Evolutionary conservation across 2,113 vertebrate species (phyloP).

Genomic region (Etheostoma spectabile): DNA sequence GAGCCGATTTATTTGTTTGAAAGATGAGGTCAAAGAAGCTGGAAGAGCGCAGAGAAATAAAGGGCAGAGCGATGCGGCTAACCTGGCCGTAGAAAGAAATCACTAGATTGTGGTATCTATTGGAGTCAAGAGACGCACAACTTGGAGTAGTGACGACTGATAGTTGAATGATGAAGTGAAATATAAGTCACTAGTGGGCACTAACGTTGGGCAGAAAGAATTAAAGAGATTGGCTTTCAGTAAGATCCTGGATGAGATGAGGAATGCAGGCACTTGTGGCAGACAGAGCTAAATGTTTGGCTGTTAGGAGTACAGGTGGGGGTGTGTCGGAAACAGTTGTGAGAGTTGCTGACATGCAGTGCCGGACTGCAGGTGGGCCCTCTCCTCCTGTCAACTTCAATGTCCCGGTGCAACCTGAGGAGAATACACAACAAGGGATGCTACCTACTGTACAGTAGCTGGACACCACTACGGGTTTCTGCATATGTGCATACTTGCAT

Average conservation of each 20-base stretch:
- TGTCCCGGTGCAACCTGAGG: constrained; percentile 48
- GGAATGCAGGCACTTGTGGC: not conserved
- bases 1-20: constrained; percentile 68
- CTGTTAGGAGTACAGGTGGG: constrained; percentile 4
- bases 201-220: constrained; percentile 13
- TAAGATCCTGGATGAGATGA: constrained; percentile 18
- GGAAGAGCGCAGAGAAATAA: constrained; percentile 37
- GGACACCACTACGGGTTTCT: constrained; percentile 31
- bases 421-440: constrained; percentile 52
- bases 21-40: constrained; percentile 66
- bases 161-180: constrained; percentile 35
- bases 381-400: constrained; percentile 70
- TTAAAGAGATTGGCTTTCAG: constrained; percentile 41
- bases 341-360: constrained; percentile 51
- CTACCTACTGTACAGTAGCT: constrained; percentile 15
- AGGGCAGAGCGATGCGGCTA: constrained; percentile 27
- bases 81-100: constrained; percentile 19
- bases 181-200: not conserved
- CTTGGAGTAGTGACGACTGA: constrained; percentile 7
- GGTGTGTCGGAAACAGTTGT: constrained; percentile 28
- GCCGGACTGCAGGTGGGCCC: constrained; percentile 46
- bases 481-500: constrained; percentile 8
- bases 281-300: constrained; percentile 16
- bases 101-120: not conserved
- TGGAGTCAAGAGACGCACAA: not conserved